phyloP scores from a whole-genome alignment of 2,797 vertebrate species.

The Molossus molossus region DNA sequence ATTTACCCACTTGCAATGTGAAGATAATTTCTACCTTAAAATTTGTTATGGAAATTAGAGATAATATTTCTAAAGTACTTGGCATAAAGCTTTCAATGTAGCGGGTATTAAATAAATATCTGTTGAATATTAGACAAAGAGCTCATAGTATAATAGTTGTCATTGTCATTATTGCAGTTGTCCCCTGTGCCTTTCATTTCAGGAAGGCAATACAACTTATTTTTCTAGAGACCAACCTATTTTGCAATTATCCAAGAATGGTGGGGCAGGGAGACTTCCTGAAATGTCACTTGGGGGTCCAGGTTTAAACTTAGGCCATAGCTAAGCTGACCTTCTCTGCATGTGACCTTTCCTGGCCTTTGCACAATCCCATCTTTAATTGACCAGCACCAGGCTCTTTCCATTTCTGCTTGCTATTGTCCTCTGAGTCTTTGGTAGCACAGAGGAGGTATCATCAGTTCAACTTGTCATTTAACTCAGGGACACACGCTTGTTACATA shows the following conservation, averaged over 20 bases:
- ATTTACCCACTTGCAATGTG: slow-evolving; percentile 39
- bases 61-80: slow-evolving; percentile 30
- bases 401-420: slow-evolving; percentile 72
- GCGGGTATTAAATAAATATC: slow-evolving; percentile 38
- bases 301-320: slow-evolving; percentile 67
- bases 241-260: slow-evolving; percentile 63
- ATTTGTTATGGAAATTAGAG: slow-evolving; percentile 52
- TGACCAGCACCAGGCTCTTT: slow-evolving; percentile 58
- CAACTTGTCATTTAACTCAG: slow-evolving; percentile 71
- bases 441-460: slow-evolving; percentile 67
- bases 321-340: slow-evolving; percentile 68
- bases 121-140: slow-evolving; percentile 23
- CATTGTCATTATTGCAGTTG: slow-evolving; percentile 23
- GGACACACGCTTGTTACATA: background rate
- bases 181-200: slow-evolving; percentile 59
- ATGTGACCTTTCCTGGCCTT: slow-evolving; percentile 72
- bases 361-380: slow-evolving; percentile 77
- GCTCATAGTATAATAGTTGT: slow-evolving; percentile 43
- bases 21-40: slow-evolving; percentile 49
- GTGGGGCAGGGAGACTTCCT: background rate
- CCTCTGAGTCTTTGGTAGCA: slow-evolving; percentile 67
- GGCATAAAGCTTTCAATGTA: slow-evolving; percentile 38
- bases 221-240: slow-evolving; percentile 63
- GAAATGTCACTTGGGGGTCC: slow-evolving; percentile 72
- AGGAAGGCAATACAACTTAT: slow-evolving; percentile 34